Conservation (phyloP, 2,888 invertebrate species). For the Dicycla oo region DNA sequence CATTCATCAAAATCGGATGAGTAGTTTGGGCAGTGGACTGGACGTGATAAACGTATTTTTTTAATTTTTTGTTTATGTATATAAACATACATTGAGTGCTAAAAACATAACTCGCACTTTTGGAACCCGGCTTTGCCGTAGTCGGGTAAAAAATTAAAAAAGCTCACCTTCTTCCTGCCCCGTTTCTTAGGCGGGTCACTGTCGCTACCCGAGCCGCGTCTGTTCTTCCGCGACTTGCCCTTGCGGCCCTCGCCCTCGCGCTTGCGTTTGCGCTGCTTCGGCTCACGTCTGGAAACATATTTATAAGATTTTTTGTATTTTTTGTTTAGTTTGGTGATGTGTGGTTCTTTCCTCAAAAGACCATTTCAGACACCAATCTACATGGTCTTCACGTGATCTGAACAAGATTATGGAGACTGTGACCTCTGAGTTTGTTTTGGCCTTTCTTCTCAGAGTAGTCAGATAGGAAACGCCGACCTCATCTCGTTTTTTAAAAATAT, state of each 20-base stretch:
- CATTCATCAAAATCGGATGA: background rate
- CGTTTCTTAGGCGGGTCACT: conserved; percentile 92
- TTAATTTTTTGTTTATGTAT: background rate
- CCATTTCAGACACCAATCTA: too few species aligned
- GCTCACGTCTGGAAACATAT: conserved; percentile 74
- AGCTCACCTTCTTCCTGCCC: conserved; percentile 88
- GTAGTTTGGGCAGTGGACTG: background rate
- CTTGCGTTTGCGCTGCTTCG: conserved; percentile 91
- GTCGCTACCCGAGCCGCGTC: conserved; percentile 91
- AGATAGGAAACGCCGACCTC: too few species aligned
- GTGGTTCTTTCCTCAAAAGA: too few species aligned
- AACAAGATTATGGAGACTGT: too few species aligned
- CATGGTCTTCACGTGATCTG: too few species aligned
- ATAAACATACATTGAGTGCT: background rate
- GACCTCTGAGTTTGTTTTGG: too few species aligned
- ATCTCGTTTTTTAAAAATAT: too few species aligned
- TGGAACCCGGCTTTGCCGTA: background rate
- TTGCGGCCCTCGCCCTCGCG: conserved; percentile 92
- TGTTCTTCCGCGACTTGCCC: conserved; percentile 85
- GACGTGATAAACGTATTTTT: background rate
- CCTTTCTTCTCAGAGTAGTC: too few species aligned
- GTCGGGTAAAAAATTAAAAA: background rate
- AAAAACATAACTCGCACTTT: background rate
- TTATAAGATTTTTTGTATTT: conserved; percentile 43
- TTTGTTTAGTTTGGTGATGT: too few species aligned